Evolutionary conservation across 2,888 invertebrate genomes (phyloP), one percentile per base, ranked within the genome.

Genomic region (Malthinus flaveolus): DNA sequence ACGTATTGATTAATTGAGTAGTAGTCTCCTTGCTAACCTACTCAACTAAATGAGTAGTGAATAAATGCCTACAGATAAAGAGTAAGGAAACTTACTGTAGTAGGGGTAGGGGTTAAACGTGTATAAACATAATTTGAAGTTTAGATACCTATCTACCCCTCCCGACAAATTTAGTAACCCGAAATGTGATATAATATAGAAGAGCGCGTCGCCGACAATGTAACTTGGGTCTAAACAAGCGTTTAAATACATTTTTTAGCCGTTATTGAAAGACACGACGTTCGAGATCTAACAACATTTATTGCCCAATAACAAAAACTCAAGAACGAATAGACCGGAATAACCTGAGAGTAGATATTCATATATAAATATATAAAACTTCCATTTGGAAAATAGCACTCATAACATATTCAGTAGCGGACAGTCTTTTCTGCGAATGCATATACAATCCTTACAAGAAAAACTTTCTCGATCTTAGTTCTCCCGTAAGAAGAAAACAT

Each of bases 311-410:
- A 55, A 56, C 36, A 48, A 49, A 58, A 56, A 51, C 51, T 59
- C 50, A 34, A 46, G 46, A 56, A 48, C 44, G 52, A 60, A 56
- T 46, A 49, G 56, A 49, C 60, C 32, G 52, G 56, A 56, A 55
- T 51, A 61, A 61, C 44, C 57, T 58, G 51, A 52, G 54, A 51
- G 53, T 49, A 62, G 52, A 63, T 71, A 71, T 71, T 69, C 71
- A 71, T 70, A 74, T 73, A 77, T 78, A 76, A 78, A 78, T 78
- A 75, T 76, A 74, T 78, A 78, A 78, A 76, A 75, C 75, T 76
- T 77, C 78, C 77, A 78, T 78, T 78, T 76, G 70, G 74, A 74
- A 78, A 77, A 77, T 78, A 75, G 75, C 68, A 65, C 67, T 76
- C 77, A 78, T 78, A 70, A 76, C 71, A 76, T 70, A 78, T 78